Evolutionary conservation across 2,888 invertebrate genomes (phyloP).

Genomic region (Diarsia rubi): DNA sequence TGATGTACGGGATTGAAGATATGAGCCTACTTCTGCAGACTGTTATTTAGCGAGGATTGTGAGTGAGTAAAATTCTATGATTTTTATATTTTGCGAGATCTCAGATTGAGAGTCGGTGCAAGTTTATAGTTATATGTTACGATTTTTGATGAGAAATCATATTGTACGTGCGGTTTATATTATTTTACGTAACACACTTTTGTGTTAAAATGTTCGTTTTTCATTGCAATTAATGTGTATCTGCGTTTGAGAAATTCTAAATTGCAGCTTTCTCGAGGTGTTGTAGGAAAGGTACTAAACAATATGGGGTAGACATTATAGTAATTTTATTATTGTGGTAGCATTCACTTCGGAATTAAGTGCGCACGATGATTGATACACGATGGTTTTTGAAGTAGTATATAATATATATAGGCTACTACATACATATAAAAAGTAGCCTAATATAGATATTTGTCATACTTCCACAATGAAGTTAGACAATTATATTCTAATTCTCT

Average conservation of each 20-base stretch:
- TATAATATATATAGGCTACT: neutral
- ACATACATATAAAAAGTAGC: neutral
- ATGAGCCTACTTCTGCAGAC: slow-evolving; percentile 50
- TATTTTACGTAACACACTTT: slow-evolving; percentile 41
- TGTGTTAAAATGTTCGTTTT: slow-evolving; percentile 44
- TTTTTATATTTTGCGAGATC: slow-evolving; percentile 57
- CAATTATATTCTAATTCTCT: slow-evolving; percentile 15
- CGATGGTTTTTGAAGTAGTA: neutral
- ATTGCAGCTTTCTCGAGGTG: slow-evolving; percentile 56
- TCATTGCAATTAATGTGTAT: slow-evolving; percentile 39
- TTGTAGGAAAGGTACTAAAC: slow-evolving; percentile 46
- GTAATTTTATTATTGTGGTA: slow-evolving; percentile 82
- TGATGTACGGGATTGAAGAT: slow-evolving; percentile 19
- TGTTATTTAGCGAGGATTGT: slow-evolving; percentile 55
- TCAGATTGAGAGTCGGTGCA: slow-evolving; percentile 62
- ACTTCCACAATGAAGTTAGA: neutral
- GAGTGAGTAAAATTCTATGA: slow-evolving; percentile 44
- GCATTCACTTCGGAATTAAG: slow-evolving; percentile 73
- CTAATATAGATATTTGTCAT: neutral
- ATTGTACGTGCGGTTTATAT: slow-evolving; percentile 24
- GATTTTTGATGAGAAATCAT: slow-evolving; percentile 45
- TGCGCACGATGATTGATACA: slow-evolving; percentile 8
- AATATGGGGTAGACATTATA: slow-evolving; percentile 68
- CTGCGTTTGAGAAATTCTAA: slow-evolving; percentile 61
- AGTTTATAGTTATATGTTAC: slow-evolving; percentile 58